Evolutionary conservation across 2,113 vertebrate species (phyloP).

Genomic region (Paramormyrops kingsleyae): DNA sequence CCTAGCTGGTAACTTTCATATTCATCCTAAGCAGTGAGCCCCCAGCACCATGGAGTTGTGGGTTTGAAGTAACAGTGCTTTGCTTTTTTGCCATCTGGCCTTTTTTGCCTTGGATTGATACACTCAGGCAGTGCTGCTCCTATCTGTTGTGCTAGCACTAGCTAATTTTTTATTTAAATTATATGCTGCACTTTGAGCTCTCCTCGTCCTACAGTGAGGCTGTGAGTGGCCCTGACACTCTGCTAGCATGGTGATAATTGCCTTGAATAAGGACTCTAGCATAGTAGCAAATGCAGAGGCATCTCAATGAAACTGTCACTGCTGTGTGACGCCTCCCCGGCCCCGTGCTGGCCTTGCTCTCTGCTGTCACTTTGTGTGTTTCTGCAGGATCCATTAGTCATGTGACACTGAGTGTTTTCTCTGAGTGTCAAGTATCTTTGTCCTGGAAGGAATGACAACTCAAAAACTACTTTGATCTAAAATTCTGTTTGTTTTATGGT

Average conservation of each 20-base stretch:
- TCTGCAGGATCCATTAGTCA: not conserved
- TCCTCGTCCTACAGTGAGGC: not conserved
- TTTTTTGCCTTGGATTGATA: not conserved
- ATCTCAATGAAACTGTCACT: not conserved
- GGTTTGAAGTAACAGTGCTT: not conserved
- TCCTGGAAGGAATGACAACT: not conserved
- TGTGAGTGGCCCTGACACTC: not conserved
- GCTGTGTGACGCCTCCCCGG: not conserved
- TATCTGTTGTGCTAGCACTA: not conserved
- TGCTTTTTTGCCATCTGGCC: not conserved
- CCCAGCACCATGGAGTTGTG: not conserved
- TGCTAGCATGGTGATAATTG: not conserved
- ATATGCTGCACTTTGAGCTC: not conserved
- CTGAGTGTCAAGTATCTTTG: not conserved
- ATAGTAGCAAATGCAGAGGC: not conserved
- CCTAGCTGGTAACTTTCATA: not conserved
- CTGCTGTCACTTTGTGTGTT: not conserved
- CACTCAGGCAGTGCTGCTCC: not conserved
- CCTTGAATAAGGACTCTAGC: not conserved
- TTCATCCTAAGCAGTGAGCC: not conserved
- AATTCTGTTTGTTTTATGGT: not conserved
- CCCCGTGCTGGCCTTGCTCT: not conserved
- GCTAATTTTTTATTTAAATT: constrained; percentile 2
- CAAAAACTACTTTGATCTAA: not conserved
- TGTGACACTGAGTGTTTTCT: not conserved